Evolutionary conservation across 2,797 vertebrate species (phyloP).

Genomic region (Perodicticus potto): DNA sequence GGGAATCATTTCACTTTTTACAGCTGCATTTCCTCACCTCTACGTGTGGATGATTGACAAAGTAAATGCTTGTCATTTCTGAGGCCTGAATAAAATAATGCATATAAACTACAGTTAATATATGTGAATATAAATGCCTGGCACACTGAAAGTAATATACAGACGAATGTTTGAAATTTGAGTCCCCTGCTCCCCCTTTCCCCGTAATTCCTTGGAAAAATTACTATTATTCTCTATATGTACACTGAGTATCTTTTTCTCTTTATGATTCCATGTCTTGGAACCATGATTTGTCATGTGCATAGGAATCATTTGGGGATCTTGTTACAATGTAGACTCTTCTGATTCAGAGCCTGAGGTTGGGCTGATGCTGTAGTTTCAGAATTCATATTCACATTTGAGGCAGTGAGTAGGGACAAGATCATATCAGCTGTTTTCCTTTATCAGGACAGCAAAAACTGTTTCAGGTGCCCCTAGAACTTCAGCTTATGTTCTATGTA

Average conservation of each 20-base stretch:
- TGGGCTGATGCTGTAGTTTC: neutral
- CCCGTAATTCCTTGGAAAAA: slow-evolving; percentile 37
- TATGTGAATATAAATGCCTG: neutral
- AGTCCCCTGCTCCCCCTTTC: neutral
- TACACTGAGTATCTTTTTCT: neutral
- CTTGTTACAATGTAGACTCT: neutral
- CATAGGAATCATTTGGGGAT: neutral
- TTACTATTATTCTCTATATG: neutral
- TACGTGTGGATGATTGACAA: neutral
- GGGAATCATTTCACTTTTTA: neutral
- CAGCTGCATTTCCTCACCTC: neutral
- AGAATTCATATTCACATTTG: neutral
- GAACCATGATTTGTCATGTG: neutral
- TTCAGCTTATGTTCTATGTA: neutral
- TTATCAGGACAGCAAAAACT: neutral
- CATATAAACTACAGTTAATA: neutral
- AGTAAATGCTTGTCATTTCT: neutral
- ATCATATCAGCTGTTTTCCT: neutral
- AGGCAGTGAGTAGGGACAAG: neutral
- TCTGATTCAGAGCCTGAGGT: slow-evolving; percentile 5
- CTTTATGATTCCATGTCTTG: neutral
- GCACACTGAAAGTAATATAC: neutral
- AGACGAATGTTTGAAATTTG: neutral
- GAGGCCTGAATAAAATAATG: slow-evolving; percentile 1
- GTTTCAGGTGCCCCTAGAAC: slow-evolving; percentile 8